phyloP scores from a whole-genome alignment of 2,888 invertebrate species.

The Nebria salina region DNA sequence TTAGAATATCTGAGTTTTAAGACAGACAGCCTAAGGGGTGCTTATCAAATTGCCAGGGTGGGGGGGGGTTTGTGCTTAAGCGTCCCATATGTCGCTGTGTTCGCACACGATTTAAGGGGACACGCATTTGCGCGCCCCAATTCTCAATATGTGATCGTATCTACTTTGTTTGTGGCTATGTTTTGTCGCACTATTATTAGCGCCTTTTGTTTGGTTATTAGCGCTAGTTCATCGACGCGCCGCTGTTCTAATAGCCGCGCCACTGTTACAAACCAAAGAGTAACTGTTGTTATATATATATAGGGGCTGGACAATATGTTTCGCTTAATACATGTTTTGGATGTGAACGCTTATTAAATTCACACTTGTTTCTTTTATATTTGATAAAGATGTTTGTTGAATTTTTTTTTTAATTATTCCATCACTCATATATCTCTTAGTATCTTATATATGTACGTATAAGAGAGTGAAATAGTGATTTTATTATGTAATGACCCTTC shows the following conservation, averaged over 20 bases:
- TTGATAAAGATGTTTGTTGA: too few species aligned
- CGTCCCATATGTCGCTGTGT: constrained; percentile 13
- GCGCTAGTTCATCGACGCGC: constrained; percentile 24
- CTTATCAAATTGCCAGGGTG: neutral
- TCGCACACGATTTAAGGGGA: neutral
- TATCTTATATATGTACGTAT: neutral
- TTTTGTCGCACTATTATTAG: constrained; percentile 52
- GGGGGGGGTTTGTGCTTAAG: neutral
- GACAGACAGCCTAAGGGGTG: constrained; percentile 2
- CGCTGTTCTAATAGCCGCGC: neutral
- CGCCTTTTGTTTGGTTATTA: constrained; percentile 52
- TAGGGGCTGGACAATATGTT: neutral
- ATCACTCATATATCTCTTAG: too few species aligned
- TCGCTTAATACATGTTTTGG: neutral
- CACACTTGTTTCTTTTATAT: neutral
- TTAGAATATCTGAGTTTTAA: neutral
- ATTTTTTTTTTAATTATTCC: too few species aligned
- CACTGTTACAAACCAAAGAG: neutral
- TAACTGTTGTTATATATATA: neutral
- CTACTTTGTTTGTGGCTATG: constrained; percentile 48
- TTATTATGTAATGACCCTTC: neutral
- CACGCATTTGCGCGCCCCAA: neutral
- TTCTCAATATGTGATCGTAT: constrained; percentile 31
- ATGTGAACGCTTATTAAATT: neutral
- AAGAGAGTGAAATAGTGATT: neutral